Conservation (phyloP, 1,140 invertebrate species). For the Idris sp. region DNA sequence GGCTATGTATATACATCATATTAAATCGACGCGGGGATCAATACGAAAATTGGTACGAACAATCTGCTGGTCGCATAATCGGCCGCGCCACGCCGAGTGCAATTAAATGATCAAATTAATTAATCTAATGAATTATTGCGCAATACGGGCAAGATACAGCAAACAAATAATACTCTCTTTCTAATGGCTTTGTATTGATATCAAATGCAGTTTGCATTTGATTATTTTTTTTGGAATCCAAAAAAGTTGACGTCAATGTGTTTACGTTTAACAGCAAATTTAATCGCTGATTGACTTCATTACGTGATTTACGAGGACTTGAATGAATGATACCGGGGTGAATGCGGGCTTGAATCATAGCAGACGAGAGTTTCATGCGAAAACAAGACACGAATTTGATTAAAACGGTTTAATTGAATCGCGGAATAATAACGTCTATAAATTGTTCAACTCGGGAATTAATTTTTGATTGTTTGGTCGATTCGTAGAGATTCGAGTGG, state of each 20-base stretch:
- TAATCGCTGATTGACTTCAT: slow-evolving; percentile 40
- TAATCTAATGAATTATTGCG: slow-evolving; percentile 68
- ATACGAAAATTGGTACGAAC: slow-evolving; percentile 62
- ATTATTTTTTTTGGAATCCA: too few species aligned
- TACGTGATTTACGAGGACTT: slow-evolving; percentile 37
- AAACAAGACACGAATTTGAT: slow-evolving; percentile 50
- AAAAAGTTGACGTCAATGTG: slow-evolving; percentile 8
- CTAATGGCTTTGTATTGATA: slow-evolving; percentile 47
- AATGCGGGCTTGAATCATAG: slow-evolving; percentile 24
- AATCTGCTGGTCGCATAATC: slow-evolving; percentile 59
- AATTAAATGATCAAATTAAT: slow-evolving; percentile 66
- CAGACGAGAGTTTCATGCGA: slow-evolving; percentile 44
- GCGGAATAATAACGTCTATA: slow-evolving; percentile 57
- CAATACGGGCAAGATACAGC: slow-evolving; percentile 35
- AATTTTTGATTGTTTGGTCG: slow-evolving; percentile 55
- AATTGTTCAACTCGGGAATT: slow-evolving; percentile 52
- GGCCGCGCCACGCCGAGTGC: slow-evolving; percentile 33
- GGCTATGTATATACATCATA: slow-evolving; percentile 41
- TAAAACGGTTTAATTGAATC: slow-evolving; percentile 58
- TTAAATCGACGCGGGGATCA: slow-evolving; percentile 52
- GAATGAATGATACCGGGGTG: slow-evolving; percentile 35
- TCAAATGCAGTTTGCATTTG: too few species aligned
- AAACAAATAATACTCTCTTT: slow-evolving; percentile 30
- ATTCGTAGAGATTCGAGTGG: too few species aligned
- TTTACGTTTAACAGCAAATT: slow-evolving; percentile 35